Evolutionary conservation across 2,797 vertebrate genomes (phyloP).

Genomic region (Mormyrops attenuatus): DNA sequence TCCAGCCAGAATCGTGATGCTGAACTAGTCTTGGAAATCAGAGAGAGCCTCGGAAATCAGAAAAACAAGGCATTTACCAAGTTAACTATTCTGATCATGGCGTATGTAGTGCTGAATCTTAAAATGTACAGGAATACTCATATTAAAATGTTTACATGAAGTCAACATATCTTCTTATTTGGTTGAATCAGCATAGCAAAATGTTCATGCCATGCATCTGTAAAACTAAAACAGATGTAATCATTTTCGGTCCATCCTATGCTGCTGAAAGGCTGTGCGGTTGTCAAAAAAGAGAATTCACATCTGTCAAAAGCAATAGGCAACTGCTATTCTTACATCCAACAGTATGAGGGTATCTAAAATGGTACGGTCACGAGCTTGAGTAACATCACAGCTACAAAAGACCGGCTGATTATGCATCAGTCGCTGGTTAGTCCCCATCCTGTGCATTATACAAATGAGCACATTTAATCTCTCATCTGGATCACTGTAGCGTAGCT

Average conservation of each 20-base stretch:
- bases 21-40: neutral
- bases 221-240: neutral
- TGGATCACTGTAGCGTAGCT: neutral
- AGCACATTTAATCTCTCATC: neutral
- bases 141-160: neutral
- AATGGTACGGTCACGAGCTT: neutral
- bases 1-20: slow-evolving; percentile 7
- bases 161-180: neutral
- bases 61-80: neutral
- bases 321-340: neutral
- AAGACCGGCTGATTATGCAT: neutral
- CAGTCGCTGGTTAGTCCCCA: neutral
- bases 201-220: neutral
- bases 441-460: neutral
- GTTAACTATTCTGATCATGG: neutral
- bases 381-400: neutral
- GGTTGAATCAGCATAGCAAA: slow-evolving; percentile 1
- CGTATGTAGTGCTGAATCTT: neutral
- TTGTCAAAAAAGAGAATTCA: neutral
- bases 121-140: neutral
- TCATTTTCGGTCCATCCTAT: neutral
- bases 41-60: neutral
- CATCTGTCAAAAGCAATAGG: neutral
- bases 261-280: neutral
- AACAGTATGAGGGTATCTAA: neutral